Evolutionary conservation across 2,797 vertebrate species (phyloP).

Genomic region (Rhinoraja longicauda): DNA sequence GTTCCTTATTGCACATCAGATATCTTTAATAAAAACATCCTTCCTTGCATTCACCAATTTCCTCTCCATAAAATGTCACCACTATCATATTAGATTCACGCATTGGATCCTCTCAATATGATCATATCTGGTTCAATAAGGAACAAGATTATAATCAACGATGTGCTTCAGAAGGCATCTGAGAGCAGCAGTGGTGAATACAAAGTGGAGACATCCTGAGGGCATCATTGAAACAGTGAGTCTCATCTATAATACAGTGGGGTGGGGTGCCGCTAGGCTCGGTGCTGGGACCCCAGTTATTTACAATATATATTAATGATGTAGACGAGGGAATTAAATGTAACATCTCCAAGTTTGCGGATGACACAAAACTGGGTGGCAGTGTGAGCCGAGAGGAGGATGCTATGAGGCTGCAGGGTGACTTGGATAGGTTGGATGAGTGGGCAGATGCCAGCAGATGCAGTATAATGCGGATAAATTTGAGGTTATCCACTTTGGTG

Average conservation of each 20-base stretch:
- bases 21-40: slow-evolving; percentile 7
- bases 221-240: not conserved
- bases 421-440: too few species aligned
- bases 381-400: too few species aligned
- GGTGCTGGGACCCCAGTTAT: too few species aligned
- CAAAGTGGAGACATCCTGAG: not conserved
- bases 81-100: not conserved
- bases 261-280: too few species aligned
- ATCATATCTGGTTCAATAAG: not conserved
- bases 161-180: not conserved
- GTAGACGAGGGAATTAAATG: too few species aligned
- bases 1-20: not conserved
- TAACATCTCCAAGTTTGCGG: too few species aligned
- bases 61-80: not conserved
- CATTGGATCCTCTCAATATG: not conserved
- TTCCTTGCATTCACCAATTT: not conserved
- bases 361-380: too few species aligned
- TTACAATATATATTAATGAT: too few species aligned
- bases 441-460: too few species aligned
- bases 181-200: not conserved
- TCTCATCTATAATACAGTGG: not conserved
- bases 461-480: too few species aligned
- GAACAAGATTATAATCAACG: not conserved
- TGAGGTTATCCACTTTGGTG: too few species aligned
- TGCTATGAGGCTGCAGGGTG: too few species aligned